These are phyloP conservation scores for Alfaro cultratus DNA, from an alignment of 2,797 vertebrate genomes.

Conservation along the genomic window DNA sequence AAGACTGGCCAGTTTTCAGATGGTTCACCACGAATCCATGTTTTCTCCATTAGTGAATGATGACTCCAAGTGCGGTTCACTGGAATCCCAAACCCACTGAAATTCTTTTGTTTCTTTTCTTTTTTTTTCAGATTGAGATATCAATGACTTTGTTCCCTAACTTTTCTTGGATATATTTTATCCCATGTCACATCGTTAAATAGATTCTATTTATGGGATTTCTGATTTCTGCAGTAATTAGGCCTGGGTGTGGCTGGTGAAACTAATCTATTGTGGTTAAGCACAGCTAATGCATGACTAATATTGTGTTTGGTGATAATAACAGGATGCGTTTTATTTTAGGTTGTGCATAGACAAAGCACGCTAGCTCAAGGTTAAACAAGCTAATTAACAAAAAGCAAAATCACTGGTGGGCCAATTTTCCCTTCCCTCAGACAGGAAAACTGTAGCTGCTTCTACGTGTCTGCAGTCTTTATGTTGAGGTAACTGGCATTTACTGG, in stretches of 20 bases:
- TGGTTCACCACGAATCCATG: neutral
- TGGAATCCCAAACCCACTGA: neutral
- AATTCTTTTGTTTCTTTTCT: neutral
- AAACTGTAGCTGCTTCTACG: neutral
- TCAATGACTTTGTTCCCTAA: neutral
- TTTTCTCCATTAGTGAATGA: neutral
- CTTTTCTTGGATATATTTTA: neutral
- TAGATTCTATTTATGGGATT: neutral
- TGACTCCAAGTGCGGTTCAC: neutral
- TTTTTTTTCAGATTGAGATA: neutral
- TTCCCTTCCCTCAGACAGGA: neutral
- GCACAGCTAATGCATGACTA: neutral
- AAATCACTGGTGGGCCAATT: neutral
- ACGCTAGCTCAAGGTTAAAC: neutral
- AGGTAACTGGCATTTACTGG: constrained; percentile 1
- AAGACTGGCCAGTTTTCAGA: neutral
- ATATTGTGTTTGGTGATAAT: neutral
- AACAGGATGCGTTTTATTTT: neutral
- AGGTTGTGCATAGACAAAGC: neutral
- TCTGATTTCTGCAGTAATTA: neutral
- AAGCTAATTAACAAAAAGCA: neutral
- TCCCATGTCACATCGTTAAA: neutral
- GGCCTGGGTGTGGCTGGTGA: neutral
- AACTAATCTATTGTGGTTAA: neutral
- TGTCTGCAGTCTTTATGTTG: neutral